Base-by-base conservation (phyloP, 2,113 vertebrate genomes). In the Megaleporinus macrocephalus region DNA sequence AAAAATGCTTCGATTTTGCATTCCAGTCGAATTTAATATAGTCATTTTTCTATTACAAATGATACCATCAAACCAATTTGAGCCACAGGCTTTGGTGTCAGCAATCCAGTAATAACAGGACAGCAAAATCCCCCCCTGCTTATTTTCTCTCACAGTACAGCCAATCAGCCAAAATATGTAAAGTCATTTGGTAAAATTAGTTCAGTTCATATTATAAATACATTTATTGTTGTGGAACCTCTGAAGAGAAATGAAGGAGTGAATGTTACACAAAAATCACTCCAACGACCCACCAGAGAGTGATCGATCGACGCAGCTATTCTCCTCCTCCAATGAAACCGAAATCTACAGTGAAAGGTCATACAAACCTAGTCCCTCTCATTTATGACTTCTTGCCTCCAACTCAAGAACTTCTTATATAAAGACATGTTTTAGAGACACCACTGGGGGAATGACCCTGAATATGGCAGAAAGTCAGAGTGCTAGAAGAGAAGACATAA, bases 401-500 rank as follows among this genome's bases (percentile, higher is more conserved):
- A 41, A 6, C 15, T 55, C 63, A 33, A 41, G 3, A 41, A 62
- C 11, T n/a, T 36, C 14, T 26, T 66, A 11, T 53, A 11, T 66
- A 33, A 30, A 30, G 41, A 66, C 30, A 20, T 73, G 27, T 73
- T 71, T 26, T 13, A 77, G 27, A 57, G 49, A 61, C n/a, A 15
- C 36, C 68, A 27, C 63, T 63, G 9, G 55, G 24, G 53, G 62
- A 61, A 14, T 26, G 71, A 16, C 53, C 65, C 26, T 33, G 22
- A 36, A 72, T 80, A 22, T 30, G 22, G 18, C 30, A 53, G 30
- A 55, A 69, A 24, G 30, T 55, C 14, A 68, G 9, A 57, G 27
- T 22, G 51, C 44, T 27, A 69, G 13, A 59, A 59, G 18, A 79
- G 18, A 66, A 5, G 26, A 73, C 29, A 26, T 49, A 79, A 75